Evolutionary conservation across 2,113 vertebrate genomes (phyloP), one percentile per base, ranked within the genome.

Genomic region (Lasiurus borealis): DNA sequence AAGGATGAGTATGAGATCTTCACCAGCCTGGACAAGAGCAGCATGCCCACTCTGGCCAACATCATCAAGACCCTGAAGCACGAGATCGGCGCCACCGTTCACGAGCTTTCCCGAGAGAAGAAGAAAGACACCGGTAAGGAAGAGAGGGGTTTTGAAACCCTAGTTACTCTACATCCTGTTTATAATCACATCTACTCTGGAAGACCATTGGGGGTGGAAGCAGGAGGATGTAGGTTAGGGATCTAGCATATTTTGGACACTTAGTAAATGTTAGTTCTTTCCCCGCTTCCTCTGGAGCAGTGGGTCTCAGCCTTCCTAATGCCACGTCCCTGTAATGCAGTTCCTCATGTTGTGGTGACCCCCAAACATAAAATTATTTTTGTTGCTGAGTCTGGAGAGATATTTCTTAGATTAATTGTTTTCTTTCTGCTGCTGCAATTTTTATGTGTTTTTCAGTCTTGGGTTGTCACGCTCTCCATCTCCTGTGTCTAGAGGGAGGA

Each of bases 1-100:
- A 99, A 98, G 92, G 98, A 99, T 7, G 98, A 99, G 90, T 99
- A 99, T 1, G 99, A 99, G 98, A 99, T 99, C 98, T 99, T 99
- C 98, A 99, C 99, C 96, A 98, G 98, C 5, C 97, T 99, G 97
- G 99, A 99, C 97, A 97, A 98, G 29, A 97, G 88, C 76, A 99
- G 98, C 95, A 96, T 98, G 25, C 97, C 99, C 86, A 98, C 97
- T 0, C 96, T 99, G 91, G 98, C 99, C 29, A 98, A 99, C 18
- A 99, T 99, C 96, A 98, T 99, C 76, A 98, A 97, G 25, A 95
- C 97, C 66, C 98, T 99, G 96, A 98, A 99, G 66, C 98, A 97
- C 0, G 98, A 99, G 50, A 99, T 99, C 0, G 99, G 99, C 0
- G 99, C 99, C 82, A 99, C 99, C 0, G 99, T 99, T 76, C 99